Conservation (phyloP, 2,113 vertebrate species). For the Scartelaos histophorus region DNA sequence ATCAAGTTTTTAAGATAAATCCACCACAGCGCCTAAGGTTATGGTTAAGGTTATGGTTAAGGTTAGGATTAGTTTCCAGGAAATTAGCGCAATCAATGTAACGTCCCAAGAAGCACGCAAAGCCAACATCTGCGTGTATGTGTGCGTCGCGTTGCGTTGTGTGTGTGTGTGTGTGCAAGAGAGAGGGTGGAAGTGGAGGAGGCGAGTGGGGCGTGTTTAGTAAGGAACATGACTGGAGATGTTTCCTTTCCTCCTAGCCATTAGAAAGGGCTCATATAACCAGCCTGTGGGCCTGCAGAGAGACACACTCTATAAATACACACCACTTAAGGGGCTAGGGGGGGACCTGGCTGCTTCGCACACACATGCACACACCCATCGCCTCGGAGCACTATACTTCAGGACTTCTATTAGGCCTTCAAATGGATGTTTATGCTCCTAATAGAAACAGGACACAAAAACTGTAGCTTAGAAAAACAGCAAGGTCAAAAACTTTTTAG, state of each 20-base stretch:
- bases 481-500: constrained; percentile 44
- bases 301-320: constrained; percentile 77
- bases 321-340: constrained; percentile 78
- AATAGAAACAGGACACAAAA: constrained; percentile 42
- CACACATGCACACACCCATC: constrained; percentile 31
- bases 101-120: no score
- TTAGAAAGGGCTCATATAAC: constrained; percentile 77
- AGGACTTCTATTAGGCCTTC: constrained; percentile 60
- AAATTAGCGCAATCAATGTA: no score
- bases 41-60: no score
- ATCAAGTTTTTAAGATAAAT: no score
- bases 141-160: constrained; percentile 15
- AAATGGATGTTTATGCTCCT: constrained; percentile 68
- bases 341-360: constrained; percentile 47
- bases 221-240: constrained; percentile 65
- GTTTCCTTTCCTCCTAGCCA: constrained; percentile 70
- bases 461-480: constrained; percentile 26
- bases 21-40: no score
- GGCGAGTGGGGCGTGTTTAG: constrained; percentile 50
- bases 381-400: constrained; percentile 42
- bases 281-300: constrained; percentile 68
- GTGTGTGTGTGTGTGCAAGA: background rate
- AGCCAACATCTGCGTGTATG: background rate
- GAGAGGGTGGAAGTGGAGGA: background rate
- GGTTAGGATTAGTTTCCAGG: no score